Evolutionary conservation across 2,888 invertebrate species (phyloP).

Genomic region (Amblyjoppa fuscipennis): DNA sequence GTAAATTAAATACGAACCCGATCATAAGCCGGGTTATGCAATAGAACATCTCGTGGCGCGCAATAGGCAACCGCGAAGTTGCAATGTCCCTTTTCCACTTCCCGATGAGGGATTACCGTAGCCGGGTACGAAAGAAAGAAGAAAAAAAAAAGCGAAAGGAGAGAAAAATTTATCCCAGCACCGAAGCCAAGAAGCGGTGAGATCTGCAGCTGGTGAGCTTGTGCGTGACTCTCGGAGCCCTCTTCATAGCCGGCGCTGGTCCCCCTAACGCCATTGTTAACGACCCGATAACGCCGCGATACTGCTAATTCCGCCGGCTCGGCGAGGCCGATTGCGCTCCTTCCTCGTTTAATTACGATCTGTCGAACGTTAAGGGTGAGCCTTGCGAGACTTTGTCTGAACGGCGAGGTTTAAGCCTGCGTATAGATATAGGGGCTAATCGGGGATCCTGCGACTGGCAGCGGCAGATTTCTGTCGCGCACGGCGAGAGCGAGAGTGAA

Average conservation of each 20-base stretch:
- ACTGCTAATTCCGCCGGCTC: slow-evolving; percentile 64
- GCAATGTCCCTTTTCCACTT: slow-evolving; percentile 42
- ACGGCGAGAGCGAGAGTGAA: neutral
- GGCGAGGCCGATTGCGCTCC: slow-evolving; percentile 49
- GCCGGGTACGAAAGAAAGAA: slow-evolving; percentile 2
- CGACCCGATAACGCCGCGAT: slow-evolving; percentile 69
- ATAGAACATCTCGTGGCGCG: slow-evolving; percentile 39
- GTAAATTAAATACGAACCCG: slow-evolving; percentile 80
- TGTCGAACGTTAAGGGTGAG: slow-evolving; percentile 59
- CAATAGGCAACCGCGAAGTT: slow-evolving; percentile 36
- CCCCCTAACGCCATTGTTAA: slow-evolving; percentile 64
- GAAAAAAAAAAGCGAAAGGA: neutral
- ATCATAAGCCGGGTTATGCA: slow-evolving; percentile 72
- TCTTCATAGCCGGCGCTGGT: slow-evolving; percentile 38
- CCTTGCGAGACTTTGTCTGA: slow-evolving; percentile 38
- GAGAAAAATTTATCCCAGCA: slow-evolving; percentile 58
- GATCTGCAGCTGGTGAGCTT: slow-evolving; percentile 11
- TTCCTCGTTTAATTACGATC: slow-evolving; percentile 65
- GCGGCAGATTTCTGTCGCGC: slow-evolving; percentile 38
- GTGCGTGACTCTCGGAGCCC: slow-evolving; percentile 30
- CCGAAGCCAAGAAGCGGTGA: slow-evolving; percentile 52
- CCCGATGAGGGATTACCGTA: slow-evolving; percentile 40
- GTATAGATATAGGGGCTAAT: neutral
- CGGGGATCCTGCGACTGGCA: slow-evolving; percentile 8
- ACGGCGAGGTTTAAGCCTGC: neutral